Evolutionary conservation across 2,888 invertebrate genomes (phyloP).

Genomic region (Drosophila conformis): DNA sequence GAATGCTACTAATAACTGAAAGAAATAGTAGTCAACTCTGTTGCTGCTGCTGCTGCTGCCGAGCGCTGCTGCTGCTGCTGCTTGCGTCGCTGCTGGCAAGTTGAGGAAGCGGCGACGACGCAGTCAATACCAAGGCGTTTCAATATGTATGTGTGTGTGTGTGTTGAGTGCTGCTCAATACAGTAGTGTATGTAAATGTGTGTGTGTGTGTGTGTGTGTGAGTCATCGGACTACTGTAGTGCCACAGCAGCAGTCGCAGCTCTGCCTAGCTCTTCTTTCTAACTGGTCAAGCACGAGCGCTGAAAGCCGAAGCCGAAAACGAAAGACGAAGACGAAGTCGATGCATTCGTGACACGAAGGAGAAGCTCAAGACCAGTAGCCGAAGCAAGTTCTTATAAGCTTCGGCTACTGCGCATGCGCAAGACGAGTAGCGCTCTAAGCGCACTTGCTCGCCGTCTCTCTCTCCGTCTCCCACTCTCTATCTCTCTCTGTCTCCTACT

Average conservation of each 20-base stretch:
- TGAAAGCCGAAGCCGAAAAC: conserved; percentile 15
- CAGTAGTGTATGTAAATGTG: conserved; percentile 48
- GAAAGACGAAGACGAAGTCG: conserved; percentile 48
- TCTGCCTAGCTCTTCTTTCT: conserved; percentile 68
- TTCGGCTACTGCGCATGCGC: conserved; percentile 77
- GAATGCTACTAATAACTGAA: conserved; percentile 80
- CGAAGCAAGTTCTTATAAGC: conserved; percentile 77
- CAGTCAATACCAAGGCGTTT: conserved; percentile 63
- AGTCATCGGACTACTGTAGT: conserved; percentile 68
- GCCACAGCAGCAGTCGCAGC: conserved; percentile 38
- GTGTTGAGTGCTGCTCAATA: conserved; percentile 63
- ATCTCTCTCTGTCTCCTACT: conserved; percentile 5
- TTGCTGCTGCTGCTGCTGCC: conserved; percentile 48
- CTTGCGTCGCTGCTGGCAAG: conserved; percentile 68
- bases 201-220: conserved; percentile 58
- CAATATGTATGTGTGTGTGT: conserved; percentile 37
- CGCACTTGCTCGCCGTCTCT: conserved; percentile 24
- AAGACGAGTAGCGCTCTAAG: conserved; percentile 72
- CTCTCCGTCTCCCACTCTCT: conserved; percentile 4
- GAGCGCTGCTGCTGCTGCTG: conserved; percentile 47
- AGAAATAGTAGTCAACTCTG: conserved; percentile 79
- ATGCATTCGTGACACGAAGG: conserved; percentile 71
- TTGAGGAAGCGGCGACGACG: conserved; percentile 75
- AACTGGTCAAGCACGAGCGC: conserved; percentile 64
- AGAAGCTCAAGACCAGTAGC: conserved; percentile 85